Evolutionary conservation across 2,797 vertebrate species (phyloP).

Genomic region (Sebastes flavidus): DNA sequence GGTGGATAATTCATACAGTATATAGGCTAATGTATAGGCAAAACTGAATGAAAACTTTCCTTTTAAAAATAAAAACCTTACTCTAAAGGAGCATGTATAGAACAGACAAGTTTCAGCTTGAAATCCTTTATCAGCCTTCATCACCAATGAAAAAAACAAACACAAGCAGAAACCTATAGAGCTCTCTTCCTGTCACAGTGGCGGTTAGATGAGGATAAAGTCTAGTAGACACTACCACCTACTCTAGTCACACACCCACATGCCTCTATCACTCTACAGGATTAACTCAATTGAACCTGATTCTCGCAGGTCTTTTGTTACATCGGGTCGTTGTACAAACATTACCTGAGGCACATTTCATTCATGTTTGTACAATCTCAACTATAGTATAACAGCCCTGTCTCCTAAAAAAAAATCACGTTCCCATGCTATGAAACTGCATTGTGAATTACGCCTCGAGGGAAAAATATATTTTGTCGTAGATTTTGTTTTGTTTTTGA

Average conservation of each 20-base stretch:
- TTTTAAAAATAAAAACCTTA: not conserved
- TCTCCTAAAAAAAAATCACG: not conserved
- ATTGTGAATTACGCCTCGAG: not conserved
- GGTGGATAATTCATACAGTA: not conserved
- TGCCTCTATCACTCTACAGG: slow-evolving; percentile 65
- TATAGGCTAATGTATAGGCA: not conserved
- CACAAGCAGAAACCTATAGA: not conserved
- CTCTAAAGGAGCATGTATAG: not conserved
- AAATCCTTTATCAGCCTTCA: slow-evolving; percentile 17
- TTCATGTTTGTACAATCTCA: slow-evolving; percentile 61
- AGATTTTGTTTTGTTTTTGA: too few relatives aligned
- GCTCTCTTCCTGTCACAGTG: slow-evolving; percentile 43
- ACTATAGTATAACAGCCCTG: slow-evolving; percentile 22
- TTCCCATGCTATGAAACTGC: not conserved
- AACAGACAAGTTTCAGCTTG: not conserved
- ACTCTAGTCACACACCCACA: slow-evolving; percentile 54
- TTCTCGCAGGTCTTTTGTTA: slow-evolving; percentile 76
- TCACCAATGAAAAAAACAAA: not conserved
- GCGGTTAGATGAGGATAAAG: slow-evolving; percentile 73
- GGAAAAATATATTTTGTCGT: not conserved
- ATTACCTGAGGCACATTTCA: slow-evolving; percentile 64
- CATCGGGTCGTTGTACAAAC: slow-evolving; percentile 75
- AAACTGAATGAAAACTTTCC: not conserved
- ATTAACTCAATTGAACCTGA: slow-evolving; percentile 80
- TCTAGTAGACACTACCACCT: slow-evolving; percentile 53